phyloP scores from a whole-genome alignment of 1,140 invertebrate species.

The Neodiprion lecontei region DNA sequence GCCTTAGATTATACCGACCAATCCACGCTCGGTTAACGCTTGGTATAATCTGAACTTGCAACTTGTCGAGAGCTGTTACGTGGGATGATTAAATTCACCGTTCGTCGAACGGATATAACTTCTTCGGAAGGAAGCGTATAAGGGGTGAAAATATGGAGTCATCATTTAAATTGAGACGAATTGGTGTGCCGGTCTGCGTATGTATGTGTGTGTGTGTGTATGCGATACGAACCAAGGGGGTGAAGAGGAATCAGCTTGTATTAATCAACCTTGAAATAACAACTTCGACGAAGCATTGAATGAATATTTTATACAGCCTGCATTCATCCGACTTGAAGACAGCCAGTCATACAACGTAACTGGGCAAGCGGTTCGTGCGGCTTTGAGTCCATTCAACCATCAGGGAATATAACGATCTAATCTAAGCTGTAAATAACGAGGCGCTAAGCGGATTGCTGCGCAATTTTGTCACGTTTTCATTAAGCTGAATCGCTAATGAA shows the following conservation, averaged over 20 bases:
- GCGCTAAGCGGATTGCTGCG: too few relatives aligned
- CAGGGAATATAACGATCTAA: too few relatives aligned
- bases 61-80: background rate
- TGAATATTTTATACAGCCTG: too few relatives aligned
- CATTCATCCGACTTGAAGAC: too few relatives aligned
- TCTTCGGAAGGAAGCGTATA: background rate
- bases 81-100: background rate
- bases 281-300: background rate
- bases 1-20: background rate
- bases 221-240: background rate
- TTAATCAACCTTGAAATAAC: constrained; percentile 1
- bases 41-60: background rate
- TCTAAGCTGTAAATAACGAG: too few relatives aligned
- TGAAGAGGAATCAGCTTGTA: background rate
- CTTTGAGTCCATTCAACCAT: too few relatives aligned
- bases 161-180: background rate
- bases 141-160: background rate
- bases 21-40: background rate
- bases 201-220: too few relatives aligned
- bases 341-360: too few relatives aligned
- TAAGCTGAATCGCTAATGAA: too few relatives aligned
- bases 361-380: too few relatives aligned
- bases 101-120: background rate
- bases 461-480: too few relatives aligned
- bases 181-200: background rate